Percentiles rank a stretch among this genome's conserved stretches.
Conservation (phyloP, 2,797 vertebrate genomes). For the Helostoma temminkii region DNA sequence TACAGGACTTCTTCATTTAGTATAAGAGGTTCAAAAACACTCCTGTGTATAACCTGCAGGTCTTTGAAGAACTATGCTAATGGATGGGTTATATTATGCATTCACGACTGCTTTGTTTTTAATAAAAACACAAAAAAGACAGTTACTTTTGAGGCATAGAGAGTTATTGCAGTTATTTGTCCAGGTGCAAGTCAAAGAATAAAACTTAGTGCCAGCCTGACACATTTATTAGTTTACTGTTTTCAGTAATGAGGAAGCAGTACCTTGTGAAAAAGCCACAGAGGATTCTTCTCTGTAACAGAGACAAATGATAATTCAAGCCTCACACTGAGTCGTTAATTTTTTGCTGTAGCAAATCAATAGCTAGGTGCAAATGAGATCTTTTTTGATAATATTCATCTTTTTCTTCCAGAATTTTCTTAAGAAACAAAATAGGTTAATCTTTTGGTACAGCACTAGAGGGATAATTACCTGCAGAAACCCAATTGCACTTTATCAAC, state of each 20-base stretch:
- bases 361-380: constrained; percentile 45
- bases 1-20: constrained; percentile 27
- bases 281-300: constrained; percentile 6
- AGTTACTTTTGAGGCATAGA: constrained; percentile 10
- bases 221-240: constrained; percentile 41
- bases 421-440: constrained; percentile 9
- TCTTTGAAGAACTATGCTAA: constrained; percentile 65
- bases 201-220: constrained; percentile 10
- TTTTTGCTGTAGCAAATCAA: constrained; percentile 34
- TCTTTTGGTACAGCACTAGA: too few relatives aligned
- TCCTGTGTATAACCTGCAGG: constrained; percentile 16
- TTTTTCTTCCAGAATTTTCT: constrained; percentile 13
- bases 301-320: constrained; percentile 33
- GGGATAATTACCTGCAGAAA: too few relatives aligned
- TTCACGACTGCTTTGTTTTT: constrained; percentile 36
- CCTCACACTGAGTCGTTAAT: background rate
- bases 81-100: constrained; percentile 54
- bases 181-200: constrained; percentile 53
- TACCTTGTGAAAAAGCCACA: constrained; percentile 5
- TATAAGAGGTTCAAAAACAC: constrained; percentile 47
- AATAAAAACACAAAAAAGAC: constrained; percentile 17
- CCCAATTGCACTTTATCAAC: constrained; percentile 26
- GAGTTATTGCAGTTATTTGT: constrained; percentile 47
- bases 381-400: constrained; percentile 23
- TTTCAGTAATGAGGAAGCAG: constrained; percentile 34